phyloP scores from a whole-genome alignment of 2,888 invertebrate genomes.

The Diabrotica balteata region DNA sequence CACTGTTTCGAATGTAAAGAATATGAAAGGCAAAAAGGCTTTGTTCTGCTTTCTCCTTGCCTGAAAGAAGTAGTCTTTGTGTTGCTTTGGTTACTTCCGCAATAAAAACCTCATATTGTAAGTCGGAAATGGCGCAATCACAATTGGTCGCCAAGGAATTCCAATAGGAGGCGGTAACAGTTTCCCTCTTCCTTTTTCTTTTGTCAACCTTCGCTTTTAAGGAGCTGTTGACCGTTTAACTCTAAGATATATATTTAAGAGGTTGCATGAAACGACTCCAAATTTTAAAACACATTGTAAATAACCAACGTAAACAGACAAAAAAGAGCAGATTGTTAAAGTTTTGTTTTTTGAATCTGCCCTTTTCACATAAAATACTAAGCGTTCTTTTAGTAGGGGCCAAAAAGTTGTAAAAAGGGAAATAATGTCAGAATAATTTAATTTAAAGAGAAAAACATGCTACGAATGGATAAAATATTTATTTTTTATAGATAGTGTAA shows the following conservation, averaged over 20 bases:
- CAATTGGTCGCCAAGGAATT: constrained; percentile 52
- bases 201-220: constrained; percentile 20
- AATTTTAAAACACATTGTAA: constrained; percentile 4
- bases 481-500: no score
- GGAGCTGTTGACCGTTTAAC: constrained; percentile 22
- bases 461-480: no score
- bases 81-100: constrained; percentile 50
- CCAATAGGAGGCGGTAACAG: constrained; percentile 47
- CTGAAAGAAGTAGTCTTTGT: constrained; percentile 44
- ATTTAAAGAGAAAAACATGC: no score
- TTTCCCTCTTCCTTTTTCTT: constrained; percentile 42
- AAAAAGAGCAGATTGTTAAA: no score
- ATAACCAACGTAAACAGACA: no score
- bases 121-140: constrained; percentile 54
- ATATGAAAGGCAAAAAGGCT: constrained; percentile 21
- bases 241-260: constrained; percentile 10
- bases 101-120: constrained; percentile 53
- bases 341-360: no score
- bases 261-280: constrained; percentile 9
- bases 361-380: no score
- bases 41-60: constrained; percentile 27
- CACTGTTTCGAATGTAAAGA: constrained; percentile 25
- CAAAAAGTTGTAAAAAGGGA: no score
- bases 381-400: no score
- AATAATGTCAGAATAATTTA: no score